A percentile compares a stretch with the other conserved stretches of the same genome.
Conservation (phyloP, 1,140 invertebrate genomes). For the Laodelphax striatellus region DNA sequence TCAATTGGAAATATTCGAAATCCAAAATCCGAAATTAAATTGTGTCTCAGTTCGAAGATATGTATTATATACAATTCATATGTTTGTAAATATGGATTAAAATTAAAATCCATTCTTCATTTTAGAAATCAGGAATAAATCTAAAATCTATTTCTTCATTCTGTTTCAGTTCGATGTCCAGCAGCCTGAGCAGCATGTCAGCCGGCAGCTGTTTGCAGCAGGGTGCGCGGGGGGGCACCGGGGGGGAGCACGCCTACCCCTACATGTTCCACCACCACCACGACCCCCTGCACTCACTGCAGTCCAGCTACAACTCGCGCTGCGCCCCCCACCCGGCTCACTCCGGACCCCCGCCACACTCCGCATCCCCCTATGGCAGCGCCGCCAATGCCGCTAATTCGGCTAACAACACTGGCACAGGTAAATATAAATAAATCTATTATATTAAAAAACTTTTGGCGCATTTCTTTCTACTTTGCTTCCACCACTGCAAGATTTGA, state of each 20-base stretch:
- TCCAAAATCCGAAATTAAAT: too few relatives aligned
- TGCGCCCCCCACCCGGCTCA: constrained; percentile 34
- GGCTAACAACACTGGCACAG: constrained; percentile 21
- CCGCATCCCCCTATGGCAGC: constrained; percentile 7
- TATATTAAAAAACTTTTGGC: too few relatives aligned
- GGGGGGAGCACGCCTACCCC: constrained; percentile 52
- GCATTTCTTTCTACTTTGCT: too few relatives aligned
- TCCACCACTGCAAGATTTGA: too few relatives aligned
- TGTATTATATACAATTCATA: too few relatives aligned
- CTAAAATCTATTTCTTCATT: constrained; percentile 3
- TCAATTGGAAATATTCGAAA: too few relatives aligned
- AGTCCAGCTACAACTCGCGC: constrained; percentile 47
- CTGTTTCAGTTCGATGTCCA: constrained; percentile 62
- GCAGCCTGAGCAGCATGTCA: constrained; percentile 58
- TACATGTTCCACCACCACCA: constrained; percentile 66
- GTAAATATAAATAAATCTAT: constrained; percentile 9
- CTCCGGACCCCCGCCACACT: background rate
- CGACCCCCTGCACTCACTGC: constrained; percentile 69
- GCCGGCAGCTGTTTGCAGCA: constrained; percentile 51
- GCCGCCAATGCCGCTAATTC: constrained; percentile 9
- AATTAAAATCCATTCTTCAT: too few relatives aligned
- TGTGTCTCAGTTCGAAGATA: too few relatives aligned
- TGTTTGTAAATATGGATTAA: too few relatives aligned
- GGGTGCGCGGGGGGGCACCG: constrained; percentile 3
- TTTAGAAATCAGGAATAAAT: too few relatives aligned